Conservation (phyloP, 2,113 vertebrate genomes). For the Chrysochloris asiatica region DNA sequence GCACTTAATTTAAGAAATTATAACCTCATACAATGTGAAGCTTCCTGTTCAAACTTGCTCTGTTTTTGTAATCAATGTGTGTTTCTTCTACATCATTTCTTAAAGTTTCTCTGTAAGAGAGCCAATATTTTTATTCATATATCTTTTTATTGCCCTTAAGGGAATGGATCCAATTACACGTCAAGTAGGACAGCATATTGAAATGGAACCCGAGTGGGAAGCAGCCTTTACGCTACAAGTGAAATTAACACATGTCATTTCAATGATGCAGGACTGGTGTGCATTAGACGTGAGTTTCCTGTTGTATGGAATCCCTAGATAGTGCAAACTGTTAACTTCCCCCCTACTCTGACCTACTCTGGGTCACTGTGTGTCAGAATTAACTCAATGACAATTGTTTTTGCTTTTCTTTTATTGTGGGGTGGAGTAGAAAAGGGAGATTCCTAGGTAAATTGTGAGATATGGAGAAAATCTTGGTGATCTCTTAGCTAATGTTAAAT, state of each 20-base stretch:
- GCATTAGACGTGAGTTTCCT: slow-evolving; percentile 91
- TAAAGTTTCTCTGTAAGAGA: not conserved
- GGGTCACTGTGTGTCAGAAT: not conserved
- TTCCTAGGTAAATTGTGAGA: not conserved
- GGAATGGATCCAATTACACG: slow-evolving; percentile 98
- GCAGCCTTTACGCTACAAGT: slow-evolving; percentile 98
- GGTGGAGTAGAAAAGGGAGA: not conserved
- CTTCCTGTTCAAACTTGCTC: slow-evolving; percentile 8
- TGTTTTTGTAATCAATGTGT: slow-evolving; percentile 17
- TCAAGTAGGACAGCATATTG: slow-evolving; percentile 99
- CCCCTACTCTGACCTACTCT: too few species aligned
- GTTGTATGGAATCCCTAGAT: not conserved
- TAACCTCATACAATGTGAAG: not conserved
- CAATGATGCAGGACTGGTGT: slow-evolving; percentile 99
- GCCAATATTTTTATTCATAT: slow-evolving; percentile 32
- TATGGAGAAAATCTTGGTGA: not conserved
- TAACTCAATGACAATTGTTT: not conserved
- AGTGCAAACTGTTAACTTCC: not conserved
- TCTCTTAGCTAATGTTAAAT: not conserved
- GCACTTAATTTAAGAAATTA: not conserved
- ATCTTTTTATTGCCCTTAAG: slow-evolving; percentile 80
- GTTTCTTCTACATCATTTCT: slow-evolving; percentile 37
- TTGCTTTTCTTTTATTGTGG: not conserved
- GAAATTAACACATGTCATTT: slow-evolving; percentile 97
- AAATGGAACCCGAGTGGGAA: slow-evolving; percentile 99